Evolutionary conservation across 2,797 vertebrate species (phyloP).

Genomic region (Centropyge bicolor): DNA sequence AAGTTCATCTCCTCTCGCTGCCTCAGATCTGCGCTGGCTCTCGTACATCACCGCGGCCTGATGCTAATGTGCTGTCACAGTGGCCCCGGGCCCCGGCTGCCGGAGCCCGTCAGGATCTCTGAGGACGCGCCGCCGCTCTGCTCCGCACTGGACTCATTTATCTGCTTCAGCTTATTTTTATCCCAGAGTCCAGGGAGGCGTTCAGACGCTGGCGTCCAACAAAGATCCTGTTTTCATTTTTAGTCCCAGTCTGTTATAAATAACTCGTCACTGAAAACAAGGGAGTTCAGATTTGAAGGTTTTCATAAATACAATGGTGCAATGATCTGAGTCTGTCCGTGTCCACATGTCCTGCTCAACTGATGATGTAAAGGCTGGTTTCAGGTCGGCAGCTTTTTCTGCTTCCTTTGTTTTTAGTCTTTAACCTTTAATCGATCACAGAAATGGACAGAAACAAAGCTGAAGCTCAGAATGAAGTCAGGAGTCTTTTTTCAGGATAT

Average conservation of each 20-base stretch:
- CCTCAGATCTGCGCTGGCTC: not conserved
- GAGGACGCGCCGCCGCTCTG: not conserved
- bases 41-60: constrained; percentile 1
- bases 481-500: no score
- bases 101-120: constrained; percentile 19
- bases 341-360: no score
- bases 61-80: constrained; percentile 8
- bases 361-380: no score
- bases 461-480: no score
- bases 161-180: constrained; percentile 23
- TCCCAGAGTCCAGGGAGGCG: not conserved
- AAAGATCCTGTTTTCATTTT: not conserved
- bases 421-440: no score
- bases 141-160: not conserved
- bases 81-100: not conserved
- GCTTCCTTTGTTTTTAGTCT: no score
- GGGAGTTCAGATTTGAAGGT: not conserved
- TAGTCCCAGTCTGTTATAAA: not conserved
- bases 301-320: not conserved
- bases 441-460: no score
- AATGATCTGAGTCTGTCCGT: no score
- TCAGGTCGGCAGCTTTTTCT: no score
- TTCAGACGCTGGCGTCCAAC: not conserved
- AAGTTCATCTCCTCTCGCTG: constrained; percentile 14
- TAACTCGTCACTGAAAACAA: no score